These are phyloP conservation scores for Zophobas atratus DNA, from an alignment of 1,140 invertebrate species.

Conservation along the genomic window DNA sequence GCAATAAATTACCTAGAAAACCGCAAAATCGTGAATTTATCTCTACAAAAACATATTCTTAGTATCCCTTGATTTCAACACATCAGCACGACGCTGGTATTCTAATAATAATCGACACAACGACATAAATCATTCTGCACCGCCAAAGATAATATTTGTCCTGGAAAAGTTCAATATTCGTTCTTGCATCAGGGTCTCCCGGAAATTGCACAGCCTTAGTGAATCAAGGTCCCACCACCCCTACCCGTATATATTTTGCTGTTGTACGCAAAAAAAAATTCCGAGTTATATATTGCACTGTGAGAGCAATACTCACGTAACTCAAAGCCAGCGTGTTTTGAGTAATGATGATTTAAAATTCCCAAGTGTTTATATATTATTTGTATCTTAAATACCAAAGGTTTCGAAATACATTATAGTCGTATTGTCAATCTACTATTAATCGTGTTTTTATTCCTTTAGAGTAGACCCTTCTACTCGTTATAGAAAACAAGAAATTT, in stretches of 20 bases:
- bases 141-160: constrained; percentile 38
- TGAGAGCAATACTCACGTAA: not conserved
- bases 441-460: no score
- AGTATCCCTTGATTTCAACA: not conserved
- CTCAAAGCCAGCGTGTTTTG: no score
- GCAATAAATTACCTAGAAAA: not conserved
- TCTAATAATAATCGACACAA: constrained; percentile 25
- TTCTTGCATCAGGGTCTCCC: constrained; percentile 18
- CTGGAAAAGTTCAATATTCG: constrained; percentile 41
- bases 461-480: no score
- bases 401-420: no score
- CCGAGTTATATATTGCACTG: not conserved
- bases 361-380: no score
- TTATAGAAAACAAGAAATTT: no score
- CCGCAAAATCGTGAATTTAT: not conserved
- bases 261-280: constrained; percentile 2
- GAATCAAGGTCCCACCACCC: constrained; percentile 26
- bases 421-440: no score
- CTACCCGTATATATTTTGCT: not conserved
- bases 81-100: not conserved
- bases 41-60: not conserved
- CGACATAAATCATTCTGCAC: constrained; percentile 19
- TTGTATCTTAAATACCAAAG: no score
- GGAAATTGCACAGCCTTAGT: constrained; percentile 27
- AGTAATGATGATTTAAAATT: no score